Evolutionary conservation across 2,888 invertebrate genomes (phyloP), one percentile per base, ranked within the genome.

Genomic region (Masnerella sp.): DNA sequence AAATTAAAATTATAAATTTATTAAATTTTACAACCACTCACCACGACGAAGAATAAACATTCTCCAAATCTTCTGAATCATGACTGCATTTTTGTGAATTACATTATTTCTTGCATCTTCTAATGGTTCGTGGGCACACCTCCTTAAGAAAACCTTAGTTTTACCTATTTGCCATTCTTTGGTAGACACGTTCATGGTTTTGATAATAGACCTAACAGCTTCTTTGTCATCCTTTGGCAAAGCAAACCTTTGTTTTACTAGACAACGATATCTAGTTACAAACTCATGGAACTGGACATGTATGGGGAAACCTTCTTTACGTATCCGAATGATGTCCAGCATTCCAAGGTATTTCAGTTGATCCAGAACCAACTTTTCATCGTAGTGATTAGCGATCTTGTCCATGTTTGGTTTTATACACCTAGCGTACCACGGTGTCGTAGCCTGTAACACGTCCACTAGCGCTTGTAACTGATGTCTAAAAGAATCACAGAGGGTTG

Each of bases 401-500:
- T 93, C 91, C 86, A 93, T 92, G 86, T 97, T 97, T 0, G 97
- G 96, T 83, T 97, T 97, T 81, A 97, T 96, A 86, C 97, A 97
- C 40, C 97, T 91, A 28, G 96, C 96, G 87, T 96, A 95, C 96
- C 96, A 96, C 1, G 96, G 96, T 62, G 95, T 96, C 0, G 96
- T 96, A 17, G 91, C 94, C 87, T 96, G 96, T 1, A 97, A 89
- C 81, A 96, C 95, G 82, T 96, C 96, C 0, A 96, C 96, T 0
- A 96, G 89, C 0, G 95, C 93, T 87, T 96, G 96, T 54, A 97
- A 88, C 83, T 97, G 96, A 62, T 95, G 93, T 32, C 96, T 90
- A 85, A 96, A 96, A 0, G 95, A 95, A 85, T 97, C 96, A 71
- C 95, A 95, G 2, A 96, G 95, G 0, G 96, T 96, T 0, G 95